A percentile compares a stretch with the other conserved stretches of the same genome.
phyloP scores from a whole-genome alignment of 2,113 vertebrate species.

The Pongo abelii region DNA sequence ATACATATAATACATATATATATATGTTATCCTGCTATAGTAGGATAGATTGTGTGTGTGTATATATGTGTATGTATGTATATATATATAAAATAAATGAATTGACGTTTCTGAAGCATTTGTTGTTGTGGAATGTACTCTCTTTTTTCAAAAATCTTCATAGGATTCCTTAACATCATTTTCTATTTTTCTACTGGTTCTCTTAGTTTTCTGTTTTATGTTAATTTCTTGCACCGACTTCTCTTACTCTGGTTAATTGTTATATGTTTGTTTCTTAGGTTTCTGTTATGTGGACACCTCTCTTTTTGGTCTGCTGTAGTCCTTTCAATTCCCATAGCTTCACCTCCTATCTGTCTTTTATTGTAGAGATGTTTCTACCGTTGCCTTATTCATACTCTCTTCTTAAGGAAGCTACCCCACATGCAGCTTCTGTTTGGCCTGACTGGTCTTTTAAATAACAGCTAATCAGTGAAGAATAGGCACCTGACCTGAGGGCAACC shows the following conservation, averaged over 20 bases:
- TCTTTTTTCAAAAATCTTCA: not conserved
- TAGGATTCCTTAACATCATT: not conserved
- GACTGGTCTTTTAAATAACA: not conserved
- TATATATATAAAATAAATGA: not conserved
- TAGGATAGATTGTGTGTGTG: not conserved
- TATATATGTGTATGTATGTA: not conserved
- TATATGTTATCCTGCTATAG: not conserved
- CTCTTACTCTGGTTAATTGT: not conserved
- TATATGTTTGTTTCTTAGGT: not conserved
- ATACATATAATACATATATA: not conserved
- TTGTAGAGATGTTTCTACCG: not conserved
- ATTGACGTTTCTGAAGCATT: not conserved
- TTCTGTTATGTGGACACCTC: not conserved
- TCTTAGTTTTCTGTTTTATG: not conserved
- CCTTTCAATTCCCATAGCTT: not conserved
- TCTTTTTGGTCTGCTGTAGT: not conserved
- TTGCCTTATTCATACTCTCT: not conserved
- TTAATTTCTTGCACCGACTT: not conserved
- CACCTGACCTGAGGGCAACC: not conserved
- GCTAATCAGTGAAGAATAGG: not conserved
- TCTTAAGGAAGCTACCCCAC: not conserved
- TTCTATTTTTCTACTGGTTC: not conserved
- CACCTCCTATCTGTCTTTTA: not conserved
- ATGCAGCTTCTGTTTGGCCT: not conserved
- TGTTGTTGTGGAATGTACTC: not conserved